A percentile compares a stretch with the other conserved stretches of the same genome.
phyloP scores from a whole-genome alignment of 2,113 vertebrate species.

The Bombycilla garrulus region DNA sequence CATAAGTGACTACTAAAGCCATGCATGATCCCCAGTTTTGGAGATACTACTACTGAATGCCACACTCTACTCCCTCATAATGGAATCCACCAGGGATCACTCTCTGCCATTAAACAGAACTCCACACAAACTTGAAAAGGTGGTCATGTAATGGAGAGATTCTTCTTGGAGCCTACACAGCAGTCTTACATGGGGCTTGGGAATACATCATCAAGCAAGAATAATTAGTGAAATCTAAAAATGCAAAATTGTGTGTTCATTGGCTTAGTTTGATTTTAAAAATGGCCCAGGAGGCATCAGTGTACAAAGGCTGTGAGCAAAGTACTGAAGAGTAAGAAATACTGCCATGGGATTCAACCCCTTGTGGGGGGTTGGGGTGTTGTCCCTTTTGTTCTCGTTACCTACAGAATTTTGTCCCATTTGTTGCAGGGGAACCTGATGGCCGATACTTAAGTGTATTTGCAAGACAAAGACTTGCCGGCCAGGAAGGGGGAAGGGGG shows the following conservation, averaged over 20 bases:
- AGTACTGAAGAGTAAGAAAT: background rate
- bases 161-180: background rate
- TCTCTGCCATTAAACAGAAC: background rate
- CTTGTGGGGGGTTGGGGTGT: no score
- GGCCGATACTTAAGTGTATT: no score
- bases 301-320: background rate
- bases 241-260: background rate
- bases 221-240: background rate
- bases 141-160: background rate
- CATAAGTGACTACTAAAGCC: background rate
- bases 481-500: no score
- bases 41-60: background rate
- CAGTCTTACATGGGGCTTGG: background rate
- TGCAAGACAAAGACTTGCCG: no score
- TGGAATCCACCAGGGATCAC: background rate
- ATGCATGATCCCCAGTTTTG: background rate
- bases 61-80: background rate
- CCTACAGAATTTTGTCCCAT: no score
- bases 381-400: no score
- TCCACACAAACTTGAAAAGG: background rate
- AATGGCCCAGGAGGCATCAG: background rate
- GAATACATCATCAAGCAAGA: background rate
- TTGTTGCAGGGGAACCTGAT: no score
- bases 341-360: background rate
- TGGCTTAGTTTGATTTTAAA: background rate